Conservation (phyloP, 2,113 vertebrate species). For the Lasiurus cinereus region DNA sequence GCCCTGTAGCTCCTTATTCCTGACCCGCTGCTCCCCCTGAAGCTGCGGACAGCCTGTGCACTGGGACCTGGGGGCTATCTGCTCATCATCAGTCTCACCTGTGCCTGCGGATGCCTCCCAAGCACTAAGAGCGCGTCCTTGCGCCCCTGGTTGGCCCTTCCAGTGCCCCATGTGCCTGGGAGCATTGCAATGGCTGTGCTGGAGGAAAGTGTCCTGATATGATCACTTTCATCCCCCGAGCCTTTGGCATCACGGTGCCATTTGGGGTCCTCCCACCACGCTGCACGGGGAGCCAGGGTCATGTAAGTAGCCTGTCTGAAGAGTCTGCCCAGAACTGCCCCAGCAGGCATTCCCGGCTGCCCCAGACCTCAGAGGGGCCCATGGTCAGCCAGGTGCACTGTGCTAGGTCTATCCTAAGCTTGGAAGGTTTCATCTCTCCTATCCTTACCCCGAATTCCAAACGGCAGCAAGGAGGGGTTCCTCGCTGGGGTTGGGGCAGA, state of each 20-base stretch:
- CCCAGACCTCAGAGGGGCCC: background rate
- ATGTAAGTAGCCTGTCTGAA: background rate
- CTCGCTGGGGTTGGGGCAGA: background rate
- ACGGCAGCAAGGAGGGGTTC: constrained; percentile 47
- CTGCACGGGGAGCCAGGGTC: background rate
- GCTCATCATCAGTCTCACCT: background rate
- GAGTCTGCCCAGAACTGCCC: background rate
- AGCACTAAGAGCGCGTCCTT: background rate
- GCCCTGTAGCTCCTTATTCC: background rate
- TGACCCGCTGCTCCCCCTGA: background rate
- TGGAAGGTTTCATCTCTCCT: constrained; percentile 14
- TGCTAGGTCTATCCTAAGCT: constrained; percentile 15
- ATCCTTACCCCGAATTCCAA: constrained; percentile 41
- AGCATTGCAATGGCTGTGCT: background rate
- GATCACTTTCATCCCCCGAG: background rate
- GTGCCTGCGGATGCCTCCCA: no score
- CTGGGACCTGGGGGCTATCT: background rate
- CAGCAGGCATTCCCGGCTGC: background rate
- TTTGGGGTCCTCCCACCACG: background rate
- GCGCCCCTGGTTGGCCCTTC: background rate
- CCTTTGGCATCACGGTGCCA: background rate
- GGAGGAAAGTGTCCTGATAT: background rate
- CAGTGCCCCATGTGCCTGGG: background rate
- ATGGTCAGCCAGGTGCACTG: background rate
- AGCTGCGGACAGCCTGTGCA: background rate